Conservation (phyloP, 2,888 invertebrate genomes). For the Heliconius hortense region DNA sequence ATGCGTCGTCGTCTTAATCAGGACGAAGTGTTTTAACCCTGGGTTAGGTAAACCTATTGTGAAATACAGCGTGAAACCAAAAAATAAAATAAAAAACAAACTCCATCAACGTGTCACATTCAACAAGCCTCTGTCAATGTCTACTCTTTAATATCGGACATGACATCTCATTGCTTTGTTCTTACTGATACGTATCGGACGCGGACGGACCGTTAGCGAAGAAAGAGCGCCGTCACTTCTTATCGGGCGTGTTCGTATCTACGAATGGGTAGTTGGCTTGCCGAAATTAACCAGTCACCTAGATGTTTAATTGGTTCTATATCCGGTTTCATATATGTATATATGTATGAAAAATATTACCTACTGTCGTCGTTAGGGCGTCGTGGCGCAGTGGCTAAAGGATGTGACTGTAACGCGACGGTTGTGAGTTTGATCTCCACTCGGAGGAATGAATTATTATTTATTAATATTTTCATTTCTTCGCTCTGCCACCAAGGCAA, state of each 20-base stretch:
- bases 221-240: conserved; percentile 49
- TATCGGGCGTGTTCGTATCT: conserved; percentile 44
- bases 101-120: neutral
- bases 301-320: conserved; percentile 53
- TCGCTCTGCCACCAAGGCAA: no score
- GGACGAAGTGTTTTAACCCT: no score
- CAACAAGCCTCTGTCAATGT: conserved; percentile 24
- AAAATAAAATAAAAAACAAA: neutral
- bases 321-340: conserved; percentile 28
- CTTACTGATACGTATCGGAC: conserved; percentile 47
- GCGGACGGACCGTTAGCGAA: conserved; percentile 50
- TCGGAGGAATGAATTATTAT: no score
- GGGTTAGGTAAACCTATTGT: no score
- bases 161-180: conserved; percentile 54
- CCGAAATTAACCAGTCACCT: conserved; percentile 51
- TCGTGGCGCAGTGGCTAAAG: neutral
- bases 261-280: conserved; percentile 36
- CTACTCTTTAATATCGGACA: conserved; percentile 45
- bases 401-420: neutral
- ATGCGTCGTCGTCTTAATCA: no score
- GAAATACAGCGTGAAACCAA: no score
- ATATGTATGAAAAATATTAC: no score
- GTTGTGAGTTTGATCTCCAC: neutral
- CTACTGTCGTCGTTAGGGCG: neutral
- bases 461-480: no score